A percentile compares a stretch with the other conserved stretches of the same genome.
Evolutionary conservation across 2,797 vertebrate species (phyloP).

Genomic region (Chaenodraco wilsoni): DNA sequence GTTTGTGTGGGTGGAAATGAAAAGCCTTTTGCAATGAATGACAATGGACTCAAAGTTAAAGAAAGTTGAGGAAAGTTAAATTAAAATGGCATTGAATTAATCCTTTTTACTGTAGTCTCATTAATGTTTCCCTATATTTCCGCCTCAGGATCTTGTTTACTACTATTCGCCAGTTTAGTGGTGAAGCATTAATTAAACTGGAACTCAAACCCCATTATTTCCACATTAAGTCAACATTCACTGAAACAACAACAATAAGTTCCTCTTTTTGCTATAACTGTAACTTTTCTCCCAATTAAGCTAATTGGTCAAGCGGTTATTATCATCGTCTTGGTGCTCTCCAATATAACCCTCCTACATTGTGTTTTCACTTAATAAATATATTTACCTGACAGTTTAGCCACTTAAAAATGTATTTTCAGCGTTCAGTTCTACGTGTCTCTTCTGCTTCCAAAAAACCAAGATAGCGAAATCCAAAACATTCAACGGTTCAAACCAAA

Average conservation of each 20-base stretch:
- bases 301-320: slow-evolving; percentile 68
- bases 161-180: slow-evolving; percentile 45
- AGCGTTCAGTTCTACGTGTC: too few relatives aligned
- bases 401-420: too few relatives aligned
- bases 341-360: too few relatives aligned
- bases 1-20: slow-evolving; percentile 62
- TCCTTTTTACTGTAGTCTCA: slow-evolving; percentile 13
- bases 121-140: slow-evolving; percentile 29
- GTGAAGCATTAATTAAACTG: slow-evolving; percentile 40
- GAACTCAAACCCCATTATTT: slow-evolving; percentile 49
- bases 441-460: too few relatives aligned
- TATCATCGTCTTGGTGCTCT: not conserved
- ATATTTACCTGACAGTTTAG: too few relatives aligned
- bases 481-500: too few relatives aligned
- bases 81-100: slow-evolving; percentile 43
- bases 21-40: slow-evolving; percentile 63
- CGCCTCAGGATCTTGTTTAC: slow-evolving; percentile 48
- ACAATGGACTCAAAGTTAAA: slow-evolving; percentile 56
- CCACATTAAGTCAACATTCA: slow-evolving; percentile 44
- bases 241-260: slow-evolving; percentile 37
- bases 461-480: too few relatives aligned
- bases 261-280: slow-evolving; percentile 8
- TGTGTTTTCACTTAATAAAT: too few relatives aligned
- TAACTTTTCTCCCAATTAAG: slow-evolving; percentile 44
- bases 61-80: slow-evolving; percentile 50